Conservation (phyloP, 2,113 vertebrate genomes). For the Taxidea taxus region DNA sequence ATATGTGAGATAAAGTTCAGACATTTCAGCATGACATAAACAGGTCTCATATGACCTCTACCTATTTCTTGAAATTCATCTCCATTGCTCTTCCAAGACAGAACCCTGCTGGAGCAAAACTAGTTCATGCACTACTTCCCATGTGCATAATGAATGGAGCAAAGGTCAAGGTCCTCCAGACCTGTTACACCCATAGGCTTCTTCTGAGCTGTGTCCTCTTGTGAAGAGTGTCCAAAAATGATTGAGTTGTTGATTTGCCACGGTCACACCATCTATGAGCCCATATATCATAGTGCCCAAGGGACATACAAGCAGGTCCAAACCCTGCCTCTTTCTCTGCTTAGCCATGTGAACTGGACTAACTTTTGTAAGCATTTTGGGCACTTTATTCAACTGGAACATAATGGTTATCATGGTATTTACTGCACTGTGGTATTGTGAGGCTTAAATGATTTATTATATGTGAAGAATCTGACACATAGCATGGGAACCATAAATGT, state of each 20-base stretch:
- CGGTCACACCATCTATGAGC: background rate
- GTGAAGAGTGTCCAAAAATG: background rate
- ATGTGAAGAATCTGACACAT: background rate
- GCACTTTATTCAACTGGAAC: background rate
- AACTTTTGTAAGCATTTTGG: background rate
- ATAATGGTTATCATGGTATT: background rate
- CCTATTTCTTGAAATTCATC: background rate
- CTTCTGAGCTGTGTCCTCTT: background rate
- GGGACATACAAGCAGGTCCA: background rate
- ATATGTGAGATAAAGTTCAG: background rate
- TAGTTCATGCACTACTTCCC: background rate
- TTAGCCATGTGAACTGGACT: background rate
- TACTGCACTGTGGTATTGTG: background rate
- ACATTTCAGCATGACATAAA: background rate
- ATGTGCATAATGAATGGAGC: background rate
- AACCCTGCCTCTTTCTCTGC: background rate
- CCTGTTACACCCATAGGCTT: background rate
- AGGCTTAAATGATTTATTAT: background rate
- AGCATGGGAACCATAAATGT: background rate
- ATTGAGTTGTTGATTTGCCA: background rate
- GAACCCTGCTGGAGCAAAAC: background rate
- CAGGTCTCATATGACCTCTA: background rate
- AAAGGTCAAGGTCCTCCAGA: background rate
- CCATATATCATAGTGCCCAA: background rate
- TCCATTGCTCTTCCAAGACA: background rate